A percentile compares a stretch with the other conserved stretches of the same genome.
These are phyloP conservation scores for Thera britannica DNA, from an alignment of 2,888 invertebrate species.

Conservation along the genomic window DNA sequence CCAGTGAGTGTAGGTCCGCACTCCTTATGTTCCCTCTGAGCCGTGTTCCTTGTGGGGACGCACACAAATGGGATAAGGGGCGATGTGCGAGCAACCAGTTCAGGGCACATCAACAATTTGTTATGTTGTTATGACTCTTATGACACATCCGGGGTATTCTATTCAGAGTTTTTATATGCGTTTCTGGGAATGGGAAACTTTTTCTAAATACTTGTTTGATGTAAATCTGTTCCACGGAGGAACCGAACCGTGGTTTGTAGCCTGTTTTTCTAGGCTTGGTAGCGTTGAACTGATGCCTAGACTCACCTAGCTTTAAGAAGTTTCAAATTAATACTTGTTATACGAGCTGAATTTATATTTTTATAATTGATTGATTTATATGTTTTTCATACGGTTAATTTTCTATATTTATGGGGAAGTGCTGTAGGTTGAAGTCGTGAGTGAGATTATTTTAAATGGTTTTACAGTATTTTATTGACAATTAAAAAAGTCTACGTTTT, in stretches of 20 bases:
- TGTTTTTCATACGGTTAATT: no score
- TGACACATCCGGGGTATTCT: slow-evolving; percentile 27
- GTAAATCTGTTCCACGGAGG: neutral
- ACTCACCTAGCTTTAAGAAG: no score
- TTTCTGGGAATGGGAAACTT: neutral
- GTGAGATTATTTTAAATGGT: no score
- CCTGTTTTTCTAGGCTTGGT: neutral
- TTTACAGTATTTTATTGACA: no score
- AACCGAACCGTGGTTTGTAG: no score
- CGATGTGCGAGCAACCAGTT: slow-evolving; percentile 36
- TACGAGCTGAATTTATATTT: no score
- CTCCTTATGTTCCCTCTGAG: slow-evolving; percentile 1
- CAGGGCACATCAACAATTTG: slow-evolving; percentile 33
- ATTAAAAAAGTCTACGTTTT: no score
- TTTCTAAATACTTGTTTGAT: neutral
- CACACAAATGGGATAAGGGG: slow-evolving; percentile 29
- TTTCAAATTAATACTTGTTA: no score
- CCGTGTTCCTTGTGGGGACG: slow-evolving; percentile 18
- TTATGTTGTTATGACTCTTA: slow-evolving; percentile 3
- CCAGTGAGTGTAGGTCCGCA: neutral
- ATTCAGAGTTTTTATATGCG: slow-evolving; percentile 6
- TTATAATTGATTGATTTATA: no score
- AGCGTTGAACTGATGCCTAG: no score
- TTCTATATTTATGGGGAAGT: no score
- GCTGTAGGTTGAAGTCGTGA: no score